These are phyloP conservation scores for Brachystomella parvula DNA, from an alignment of 1,140 invertebrate genomes.

Conservation along the genomic window DNA sequence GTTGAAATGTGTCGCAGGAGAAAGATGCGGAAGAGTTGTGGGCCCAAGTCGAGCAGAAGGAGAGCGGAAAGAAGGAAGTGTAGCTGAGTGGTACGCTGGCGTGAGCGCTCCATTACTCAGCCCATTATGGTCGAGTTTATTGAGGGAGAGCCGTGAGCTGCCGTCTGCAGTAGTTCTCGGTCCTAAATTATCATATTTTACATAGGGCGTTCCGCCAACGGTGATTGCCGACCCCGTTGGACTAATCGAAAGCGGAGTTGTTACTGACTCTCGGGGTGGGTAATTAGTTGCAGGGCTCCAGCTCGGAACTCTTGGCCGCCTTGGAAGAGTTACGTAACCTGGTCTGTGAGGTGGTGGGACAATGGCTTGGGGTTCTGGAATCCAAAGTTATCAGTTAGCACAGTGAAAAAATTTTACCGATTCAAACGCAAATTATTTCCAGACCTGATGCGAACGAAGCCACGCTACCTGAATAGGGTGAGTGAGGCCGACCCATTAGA, in stretches of 20 bases:
- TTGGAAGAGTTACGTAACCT: slow-evolving; percentile 72
- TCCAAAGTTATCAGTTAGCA: too few species aligned
- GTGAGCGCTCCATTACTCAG: slow-evolving; percentile 20
- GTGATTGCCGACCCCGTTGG: slow-evolving; percentile 37
- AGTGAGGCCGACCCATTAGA: slow-evolving; percentile 17
- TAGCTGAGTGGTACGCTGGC: background rate
- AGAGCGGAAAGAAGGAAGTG: slow-evolving; percentile 5
- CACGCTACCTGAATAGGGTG: slow-evolving; percentile 25
- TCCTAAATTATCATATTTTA: slow-evolving; percentile 80
- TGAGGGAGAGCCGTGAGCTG: slow-evolving; percentile 69
- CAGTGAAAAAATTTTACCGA: too few species aligned
- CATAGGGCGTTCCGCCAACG: slow-evolving; percentile 38
- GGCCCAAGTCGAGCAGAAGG: background rate
- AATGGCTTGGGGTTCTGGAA: slow-evolving; percentile 46
- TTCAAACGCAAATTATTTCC: too few species aligned
- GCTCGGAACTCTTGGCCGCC: slow-evolving; percentile 67
- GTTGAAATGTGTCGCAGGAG: slow-evolving; percentile 10
- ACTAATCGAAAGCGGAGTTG: slow-evolving; percentile 47
- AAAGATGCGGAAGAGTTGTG: slow-evolving; percentile 12
- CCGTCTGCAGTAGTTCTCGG: slow-evolving; percentile 76
- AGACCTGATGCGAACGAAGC: slow-evolving; percentile 35
- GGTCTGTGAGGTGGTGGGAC: slow-evolving; percentile 47
- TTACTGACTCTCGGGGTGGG: slow-evolving; percentile 41
- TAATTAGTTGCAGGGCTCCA: slow-evolving; percentile 48
- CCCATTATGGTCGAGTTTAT: slow-evolving; percentile 33